These are phyloP conservation scores for Porites lutea DNA, from an alignment of 64 coral and sea anemone species.

Conservation along the genomic window DNA sequence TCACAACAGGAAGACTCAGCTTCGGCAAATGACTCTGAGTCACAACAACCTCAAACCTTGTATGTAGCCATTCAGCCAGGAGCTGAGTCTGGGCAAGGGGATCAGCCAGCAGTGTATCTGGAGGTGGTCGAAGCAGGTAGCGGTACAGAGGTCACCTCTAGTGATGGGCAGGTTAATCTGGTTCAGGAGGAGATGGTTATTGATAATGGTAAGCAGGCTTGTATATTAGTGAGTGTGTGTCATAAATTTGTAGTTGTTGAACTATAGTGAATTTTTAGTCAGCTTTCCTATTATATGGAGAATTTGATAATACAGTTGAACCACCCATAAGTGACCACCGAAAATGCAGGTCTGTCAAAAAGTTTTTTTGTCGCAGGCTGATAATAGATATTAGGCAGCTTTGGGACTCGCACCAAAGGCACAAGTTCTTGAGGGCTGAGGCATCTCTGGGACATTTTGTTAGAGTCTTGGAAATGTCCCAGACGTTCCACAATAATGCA, in stretches of 20 bases:
- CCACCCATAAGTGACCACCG: too few species aligned
- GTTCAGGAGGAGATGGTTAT: slow-evolving; percentile 93
- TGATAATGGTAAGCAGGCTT: slow-evolving; percentile 64
- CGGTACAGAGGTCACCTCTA: slow-evolving; percentile 80
- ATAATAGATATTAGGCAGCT: too few species aligned
- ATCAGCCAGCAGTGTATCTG: slow-evolving; percentile 92
- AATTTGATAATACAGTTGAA: too few species aligned
- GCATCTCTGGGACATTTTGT: too few species aligned
- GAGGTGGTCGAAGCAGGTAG: slow-evolving; percentile 95
- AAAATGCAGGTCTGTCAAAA: too few species aligned
- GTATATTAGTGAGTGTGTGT: not conserved
- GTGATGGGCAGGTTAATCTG: slow-evolving; percentile 73
- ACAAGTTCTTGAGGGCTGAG: too few species aligned
- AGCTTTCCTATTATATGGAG: not conserved
- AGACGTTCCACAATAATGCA: too few species aligned
- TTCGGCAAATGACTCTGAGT: slow-evolving; percentile 11
- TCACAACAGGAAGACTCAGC: slow-evolving; percentile 9
- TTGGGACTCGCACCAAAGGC: too few species aligned
- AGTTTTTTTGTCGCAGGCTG: too few species aligned
- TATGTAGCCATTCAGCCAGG: slow-evolving; percentile 96
- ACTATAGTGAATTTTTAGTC: not conserved
- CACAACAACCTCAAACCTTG: slow-evolving; percentile 76
- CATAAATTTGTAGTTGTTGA: not conserved
- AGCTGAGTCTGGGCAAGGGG: slow-evolving; percentile 75
- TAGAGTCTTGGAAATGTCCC: too few species aligned